Conservation (phyloP, 92 coral and sea anemone species). For the Anthopleura xanthogrammica region DNA sequence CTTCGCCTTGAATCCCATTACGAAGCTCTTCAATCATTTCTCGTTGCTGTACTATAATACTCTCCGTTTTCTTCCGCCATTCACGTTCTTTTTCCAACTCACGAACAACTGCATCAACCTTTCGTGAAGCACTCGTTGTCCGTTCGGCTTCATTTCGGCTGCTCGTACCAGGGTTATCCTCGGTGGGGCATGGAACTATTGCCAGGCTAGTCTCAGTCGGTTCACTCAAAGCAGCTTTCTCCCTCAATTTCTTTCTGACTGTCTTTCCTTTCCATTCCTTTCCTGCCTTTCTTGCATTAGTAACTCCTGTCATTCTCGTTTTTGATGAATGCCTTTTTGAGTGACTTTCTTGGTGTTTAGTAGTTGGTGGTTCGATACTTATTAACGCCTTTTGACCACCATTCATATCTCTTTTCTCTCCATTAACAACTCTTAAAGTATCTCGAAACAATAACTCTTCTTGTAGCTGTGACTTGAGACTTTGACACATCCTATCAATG, state of each 20-base stretch:
- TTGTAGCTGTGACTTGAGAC: constrained; percentile 59
- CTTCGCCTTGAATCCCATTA: constrained; percentile 68
- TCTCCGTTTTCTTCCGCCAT: constrained; percentile 71
- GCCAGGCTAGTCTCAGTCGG: constrained; percentile 4
- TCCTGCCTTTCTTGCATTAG: constrained; percentile 27
- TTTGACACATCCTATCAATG: constrained; percentile 54
- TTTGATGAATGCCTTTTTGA: background rate
- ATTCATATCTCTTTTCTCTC: background rate
- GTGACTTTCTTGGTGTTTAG: background rate
- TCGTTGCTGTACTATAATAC: constrained; percentile 57
- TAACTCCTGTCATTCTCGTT: background rate
- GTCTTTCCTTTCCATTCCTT: constrained; percentile 27
- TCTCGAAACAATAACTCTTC: constrained; percentile 69
- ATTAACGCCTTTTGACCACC: background rate
- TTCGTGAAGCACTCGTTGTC: constrained; percentile 10
- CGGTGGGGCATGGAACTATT: constrained; percentile 3
- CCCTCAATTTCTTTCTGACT: background rate
- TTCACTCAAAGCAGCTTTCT: background rate
- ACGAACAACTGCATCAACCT: constrained; percentile 17
- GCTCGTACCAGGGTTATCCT: background rate
- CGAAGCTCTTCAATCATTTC: constrained; percentile 75
- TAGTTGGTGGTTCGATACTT: background rate
- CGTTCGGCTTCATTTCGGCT: constrained; percentile 1
- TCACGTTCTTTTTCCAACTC: constrained; percentile 65
- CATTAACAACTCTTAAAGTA: constrained; percentile 31